Base-by-base conservation (phyloP, 1,140 invertebrate species). In the Tribolium castaneum region DNA sequence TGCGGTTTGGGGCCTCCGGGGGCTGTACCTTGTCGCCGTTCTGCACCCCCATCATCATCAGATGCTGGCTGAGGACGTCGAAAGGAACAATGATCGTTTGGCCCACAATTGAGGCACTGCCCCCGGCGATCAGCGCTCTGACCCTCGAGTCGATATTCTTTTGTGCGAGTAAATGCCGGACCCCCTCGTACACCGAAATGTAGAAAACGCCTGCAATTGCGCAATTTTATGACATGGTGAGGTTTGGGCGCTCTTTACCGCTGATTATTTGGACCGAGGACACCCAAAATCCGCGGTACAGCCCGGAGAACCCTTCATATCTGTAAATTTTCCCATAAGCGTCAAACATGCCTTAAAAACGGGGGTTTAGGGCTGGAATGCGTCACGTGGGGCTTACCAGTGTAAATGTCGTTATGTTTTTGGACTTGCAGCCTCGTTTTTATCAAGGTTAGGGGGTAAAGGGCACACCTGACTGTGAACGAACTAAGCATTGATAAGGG, bases 61-160 rank as follows among this genome's bases (percentile, higher is more conserved):
- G 91, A 87, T 99, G 98, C 84, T 99, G 98, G 83, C 97, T 97
- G 30, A 99, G 90, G 30, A 99, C 93, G 88, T 99, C 98, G 87
- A 99, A 97, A 13, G 98, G 98, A 56, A 99, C 97, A 81, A 98
- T 95, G 73, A 99, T 94, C 0, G 97, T 98, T 88, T 99, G 98
- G 1, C 96, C 95, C 35, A 98, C 95, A 12, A 98, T 85, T 4
- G 97, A 98, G 0, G 97, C 97, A 84, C 92, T 92, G 4, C 93
- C 96, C 14, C 97, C 97, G 16, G 92, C 95, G 74, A 96, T 89
- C 30, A 96, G 87, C 10, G 94, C 93, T 88, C 92, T 92, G 12
- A 93, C 82, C 86, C 90, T 88, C 1, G 90, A 89, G 81, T 92
- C 91, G 39, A 92, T 81, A 52, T 92, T 89, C 80, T 92, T 86